These are phyloP conservation scores for Lagodon rhomboides DNA, from an alignment of 2,797 vertebrate species.

Conservation along the genomic window DNA sequence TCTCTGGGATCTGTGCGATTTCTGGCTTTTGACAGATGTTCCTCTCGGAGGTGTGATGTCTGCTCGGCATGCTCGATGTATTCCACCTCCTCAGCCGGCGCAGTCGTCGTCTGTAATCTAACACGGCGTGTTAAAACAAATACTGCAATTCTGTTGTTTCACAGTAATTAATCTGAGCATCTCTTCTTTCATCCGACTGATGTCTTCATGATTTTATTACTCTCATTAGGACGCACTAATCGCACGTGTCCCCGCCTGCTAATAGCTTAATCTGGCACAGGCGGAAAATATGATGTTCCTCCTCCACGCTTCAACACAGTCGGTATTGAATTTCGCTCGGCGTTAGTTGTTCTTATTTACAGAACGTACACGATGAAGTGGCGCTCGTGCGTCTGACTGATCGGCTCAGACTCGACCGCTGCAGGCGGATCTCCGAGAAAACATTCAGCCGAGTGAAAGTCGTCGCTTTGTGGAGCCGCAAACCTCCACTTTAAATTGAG, in stretches of 20 bases:
- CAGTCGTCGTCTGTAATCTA: conserved; percentile 49
- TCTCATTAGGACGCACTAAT: conserved; percentile 69
- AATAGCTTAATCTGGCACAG: conserved; percentile 63
- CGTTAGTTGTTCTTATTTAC: conserved; percentile 73
- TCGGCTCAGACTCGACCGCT: conserved; percentile 45
- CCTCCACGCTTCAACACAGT: conserved; percentile 65
- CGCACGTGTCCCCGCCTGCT: conserved; percentile 55
- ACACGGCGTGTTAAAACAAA: conserved; percentile 51
- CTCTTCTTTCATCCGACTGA: conserved; percentile 54
- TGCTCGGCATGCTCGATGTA: too few relatives aligned
- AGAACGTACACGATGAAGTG: conserved; percentile 49
- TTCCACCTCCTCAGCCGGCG: too few relatives aligned
- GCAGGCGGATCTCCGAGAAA: conserved; percentile 34
- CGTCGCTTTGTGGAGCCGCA: conserved; percentile 59
- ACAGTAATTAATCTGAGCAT: conserved; percentile 57
- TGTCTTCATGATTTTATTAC: conserved; percentile 65
- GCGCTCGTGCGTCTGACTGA: conserved; percentile 51
- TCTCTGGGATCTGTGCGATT: conserved; percentile 53
- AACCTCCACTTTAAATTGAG: conserved; percentile 73
- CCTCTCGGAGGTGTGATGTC: conserved; percentile 66
- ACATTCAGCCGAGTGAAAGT: conserved; percentile 56
- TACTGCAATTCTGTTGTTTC: conserved; percentile 44
- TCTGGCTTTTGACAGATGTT: conserved; percentile 76
- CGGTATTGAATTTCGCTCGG: conserved; percentile 70
- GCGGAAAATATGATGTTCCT: conserved; percentile 68